Conservation (phyloP, 1,140 invertebrate species). For the Oryzaephilus surinamensis region DNA sequence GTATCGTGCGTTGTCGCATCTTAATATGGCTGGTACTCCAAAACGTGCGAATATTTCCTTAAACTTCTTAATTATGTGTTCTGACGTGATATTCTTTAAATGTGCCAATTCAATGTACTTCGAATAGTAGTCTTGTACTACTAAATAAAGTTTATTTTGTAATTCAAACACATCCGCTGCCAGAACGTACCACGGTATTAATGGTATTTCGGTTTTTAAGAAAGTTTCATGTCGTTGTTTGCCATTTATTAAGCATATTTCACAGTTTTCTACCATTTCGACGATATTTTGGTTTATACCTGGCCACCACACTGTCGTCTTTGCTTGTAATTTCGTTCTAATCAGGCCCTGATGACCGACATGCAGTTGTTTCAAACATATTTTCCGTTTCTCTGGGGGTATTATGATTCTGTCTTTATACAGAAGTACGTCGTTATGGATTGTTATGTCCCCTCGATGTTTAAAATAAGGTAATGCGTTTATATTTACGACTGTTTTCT, state of each 20-base stretch:
- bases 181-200: constrained; percentile 26
- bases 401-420: constrained; percentile 24
- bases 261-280: constrained; percentile 32
- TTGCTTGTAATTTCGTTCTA: constrained; percentile 31
- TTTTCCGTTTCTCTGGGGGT: constrained; percentile 20
- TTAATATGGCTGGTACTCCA: constrained; percentile 31
- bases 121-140: constrained; percentile 31
- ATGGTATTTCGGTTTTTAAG: constrained; percentile 23
- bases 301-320: constrained; percentile 28
- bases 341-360: constrained; percentile 36
- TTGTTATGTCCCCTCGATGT: constrained; percentile 15
- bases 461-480: constrained; percentile 10
- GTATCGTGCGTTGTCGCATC: constrained; percentile 35
- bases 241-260: constrained; percentile 27
- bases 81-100: constrained; percentile 4
- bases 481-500: constrained; percentile 17
- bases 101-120: constrained; percentile 24
- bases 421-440: constrained; percentile 23
- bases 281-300: constrained; percentile 35
- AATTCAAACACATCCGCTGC: constrained; percentile 27
- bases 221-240: constrained; percentile 17
- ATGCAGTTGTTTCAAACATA: constrained; percentile 33
- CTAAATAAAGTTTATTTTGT: constrained; percentile 26
- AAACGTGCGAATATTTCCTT: constrained; percentile 25
- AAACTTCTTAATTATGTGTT: constrained; percentile 15